Conservation (phyloP, 2,888 invertebrate genomes). For the Sesia bembeciformis region DNA sequence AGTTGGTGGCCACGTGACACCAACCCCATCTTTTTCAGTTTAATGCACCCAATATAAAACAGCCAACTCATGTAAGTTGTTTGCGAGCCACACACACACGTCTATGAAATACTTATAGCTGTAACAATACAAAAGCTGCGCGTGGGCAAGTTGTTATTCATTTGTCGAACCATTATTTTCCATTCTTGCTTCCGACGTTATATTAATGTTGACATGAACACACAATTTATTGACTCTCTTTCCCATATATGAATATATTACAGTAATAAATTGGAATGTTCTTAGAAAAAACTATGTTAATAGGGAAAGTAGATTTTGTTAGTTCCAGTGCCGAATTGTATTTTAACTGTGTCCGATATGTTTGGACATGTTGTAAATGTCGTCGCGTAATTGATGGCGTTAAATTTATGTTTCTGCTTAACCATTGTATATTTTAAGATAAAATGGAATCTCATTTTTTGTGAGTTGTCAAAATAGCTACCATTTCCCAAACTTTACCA, state of each 20-base stretch:
- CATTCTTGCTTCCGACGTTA: constrained; percentile 6
- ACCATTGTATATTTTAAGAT: no score
- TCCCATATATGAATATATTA: background rate
- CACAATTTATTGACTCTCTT: background rate
- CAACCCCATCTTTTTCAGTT: no score
- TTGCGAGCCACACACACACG: background rate
- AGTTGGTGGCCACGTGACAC: no score
- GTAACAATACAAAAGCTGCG: background rate
- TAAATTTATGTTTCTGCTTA: background rate
- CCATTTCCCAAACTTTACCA: no score
- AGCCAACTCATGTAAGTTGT: no score
- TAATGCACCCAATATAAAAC: no score
- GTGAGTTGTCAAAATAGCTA: no score
- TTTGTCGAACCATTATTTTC: constrained; percentile 12
- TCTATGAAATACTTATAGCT: background rate
- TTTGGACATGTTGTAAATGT: background rate
- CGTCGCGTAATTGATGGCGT: background rate
- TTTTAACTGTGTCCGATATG: background rate
- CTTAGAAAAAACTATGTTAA: constrained; percentile 21
- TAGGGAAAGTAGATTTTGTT: constrained; percentile 21
- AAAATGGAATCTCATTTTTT: no score
- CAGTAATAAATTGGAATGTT: background rate
- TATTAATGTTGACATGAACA: constrained; percentile 1
- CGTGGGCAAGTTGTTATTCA: constrained; percentile 11
- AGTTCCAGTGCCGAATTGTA: background rate